A percentile compares a stretch with the other conserved stretches of the same genome.
These are phyloP conservation scores for Hartigia nigra DNA, from an alignment of 2,888 invertebrate species.

Conservation along the genomic window DNA sequence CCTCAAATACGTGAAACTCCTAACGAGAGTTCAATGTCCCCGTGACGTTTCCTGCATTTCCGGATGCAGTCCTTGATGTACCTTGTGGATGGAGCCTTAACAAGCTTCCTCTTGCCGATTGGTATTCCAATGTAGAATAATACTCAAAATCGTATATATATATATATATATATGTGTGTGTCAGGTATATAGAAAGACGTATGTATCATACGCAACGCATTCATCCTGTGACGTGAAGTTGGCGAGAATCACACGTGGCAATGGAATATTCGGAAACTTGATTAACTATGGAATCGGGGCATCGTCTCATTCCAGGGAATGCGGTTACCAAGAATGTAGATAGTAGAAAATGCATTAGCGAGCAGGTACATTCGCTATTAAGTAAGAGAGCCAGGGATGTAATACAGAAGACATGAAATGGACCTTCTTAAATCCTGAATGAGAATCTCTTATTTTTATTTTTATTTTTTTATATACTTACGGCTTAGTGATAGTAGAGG, in stretches of 20 bases:
- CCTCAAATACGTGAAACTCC: not conserved
- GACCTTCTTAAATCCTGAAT: not conserved
- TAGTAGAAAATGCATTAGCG: not conserved
- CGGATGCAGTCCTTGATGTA: not conserved
- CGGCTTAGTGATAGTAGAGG: no score
- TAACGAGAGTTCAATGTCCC: not conserved
- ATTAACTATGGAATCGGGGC: not conserved
- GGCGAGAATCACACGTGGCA: not conserved
- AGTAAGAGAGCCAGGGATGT: not conserved
- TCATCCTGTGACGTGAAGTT: no score
- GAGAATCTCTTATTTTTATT: not conserved
- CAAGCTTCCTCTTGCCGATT: not conserved
- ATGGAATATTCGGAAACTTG: not conserved
- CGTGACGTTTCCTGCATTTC: not conserved
- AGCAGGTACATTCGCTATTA: not conserved
- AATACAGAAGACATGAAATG: not conserved
- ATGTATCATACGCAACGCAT: not conserved
- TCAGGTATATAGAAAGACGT: not conserved
- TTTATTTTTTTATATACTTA: no score
- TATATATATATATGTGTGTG: no score
- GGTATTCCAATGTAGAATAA: not conserved
- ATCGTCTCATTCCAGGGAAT: not conserved
- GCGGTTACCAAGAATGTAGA: not conserved
- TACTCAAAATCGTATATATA: not conserved
- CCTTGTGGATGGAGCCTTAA: not conserved